Conservation (phyloP, 2,797 vertebrate genomes). For the Tiaroga cobitis region DNA sequence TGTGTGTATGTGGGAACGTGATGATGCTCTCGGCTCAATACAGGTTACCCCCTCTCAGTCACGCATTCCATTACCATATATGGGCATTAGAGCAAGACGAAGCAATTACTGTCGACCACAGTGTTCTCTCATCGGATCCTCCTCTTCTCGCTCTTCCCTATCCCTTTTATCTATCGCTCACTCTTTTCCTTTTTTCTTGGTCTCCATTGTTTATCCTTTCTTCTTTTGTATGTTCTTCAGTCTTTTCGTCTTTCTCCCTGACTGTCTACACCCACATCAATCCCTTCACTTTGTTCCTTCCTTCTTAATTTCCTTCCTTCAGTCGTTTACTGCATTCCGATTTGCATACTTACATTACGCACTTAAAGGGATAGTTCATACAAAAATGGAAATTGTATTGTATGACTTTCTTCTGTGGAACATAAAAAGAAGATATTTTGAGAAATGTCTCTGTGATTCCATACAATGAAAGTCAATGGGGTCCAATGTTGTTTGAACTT, state of each 20-base stretch:
- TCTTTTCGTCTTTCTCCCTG: conserved; percentile 13
- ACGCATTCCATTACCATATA: conserved; percentile 71
- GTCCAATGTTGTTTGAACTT: background rate
- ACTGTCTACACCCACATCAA: conserved; percentile 5
- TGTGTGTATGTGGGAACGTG: background rate
- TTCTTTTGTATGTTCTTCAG: conserved; percentile 58
- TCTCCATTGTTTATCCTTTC: conserved; percentile 36
- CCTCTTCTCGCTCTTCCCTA: conserved; percentile 17
- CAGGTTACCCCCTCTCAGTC: conserved; percentile 65
- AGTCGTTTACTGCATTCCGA: conserved; percentile 20
- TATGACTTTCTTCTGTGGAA: background rate
- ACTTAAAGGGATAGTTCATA: background rate
- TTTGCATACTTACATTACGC: background rate
- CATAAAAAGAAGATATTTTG: background rate
- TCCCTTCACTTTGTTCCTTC: conserved; percentile 55
- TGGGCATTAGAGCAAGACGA: conserved; percentile 59
- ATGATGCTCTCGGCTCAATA: conserved; percentile 60
- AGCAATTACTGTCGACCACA: conserved; percentile 62
- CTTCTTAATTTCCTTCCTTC: conserved; percentile 5
- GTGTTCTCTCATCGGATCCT: conserved; percentile 39
- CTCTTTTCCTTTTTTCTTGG: background rate
- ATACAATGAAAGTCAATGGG: background rate
- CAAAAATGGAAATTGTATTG: background rate
- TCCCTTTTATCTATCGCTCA: background rate
- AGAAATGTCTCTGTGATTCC: background rate